These are phyloP conservation scores for Andrena flavipes DNA, from an alignment of 2,888 invertebrate genomes.

Conservation along the genomic window DNA sequence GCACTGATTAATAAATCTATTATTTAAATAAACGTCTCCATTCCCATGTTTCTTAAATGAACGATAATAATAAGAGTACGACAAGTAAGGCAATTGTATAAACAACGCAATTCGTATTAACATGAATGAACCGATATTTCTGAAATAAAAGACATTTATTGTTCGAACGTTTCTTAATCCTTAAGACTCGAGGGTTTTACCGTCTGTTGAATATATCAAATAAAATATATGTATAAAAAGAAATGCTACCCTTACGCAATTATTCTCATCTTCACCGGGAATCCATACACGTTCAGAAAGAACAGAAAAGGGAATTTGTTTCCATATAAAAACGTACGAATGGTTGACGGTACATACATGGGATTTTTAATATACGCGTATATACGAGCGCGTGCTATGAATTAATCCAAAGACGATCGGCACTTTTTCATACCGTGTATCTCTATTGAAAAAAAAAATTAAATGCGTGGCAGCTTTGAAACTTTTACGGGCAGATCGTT, in stretches of 20 bases:
- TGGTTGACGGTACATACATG: slow-evolving; percentile 13
- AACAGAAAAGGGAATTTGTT: not conserved
- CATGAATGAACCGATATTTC: slow-evolving; percentile 44
- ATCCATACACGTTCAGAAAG: slow-evolving; percentile 21
- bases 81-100: slow-evolving; percentile 59
- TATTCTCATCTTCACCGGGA: slow-evolving; percentile 43
- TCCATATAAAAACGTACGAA: slow-evolving; percentile 20
- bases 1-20: slow-evolving; percentile 51
- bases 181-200: slow-evolving; percentile 62
- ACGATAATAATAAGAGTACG: slow-evolving; percentile 26
- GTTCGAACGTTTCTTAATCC: slow-evolving; percentile 58
- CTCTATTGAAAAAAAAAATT: slow-evolving; percentile 9
- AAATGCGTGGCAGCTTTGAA: not conserved
- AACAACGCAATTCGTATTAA: slow-evolving; percentile 49
- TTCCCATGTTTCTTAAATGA: slow-evolving; percentile 65
- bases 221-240: slow-evolving; percentile 63
- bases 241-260: slow-evolving; percentile 31
- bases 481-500: not conserved
- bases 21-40: slow-evolving; percentile 64
- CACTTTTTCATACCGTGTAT: slow-evolving; percentile 4
- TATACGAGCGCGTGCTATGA: slow-evolving; percentile 13
- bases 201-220: slow-evolving; percentile 66
- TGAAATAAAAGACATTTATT: slow-evolving; percentile 66
- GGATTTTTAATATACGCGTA: slow-evolving; percentile 1
- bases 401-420: slow-evolving; percentile 5